Conservation (phyloP, 2,888 invertebrate genomes). For the Plebejus argus region DNA sequence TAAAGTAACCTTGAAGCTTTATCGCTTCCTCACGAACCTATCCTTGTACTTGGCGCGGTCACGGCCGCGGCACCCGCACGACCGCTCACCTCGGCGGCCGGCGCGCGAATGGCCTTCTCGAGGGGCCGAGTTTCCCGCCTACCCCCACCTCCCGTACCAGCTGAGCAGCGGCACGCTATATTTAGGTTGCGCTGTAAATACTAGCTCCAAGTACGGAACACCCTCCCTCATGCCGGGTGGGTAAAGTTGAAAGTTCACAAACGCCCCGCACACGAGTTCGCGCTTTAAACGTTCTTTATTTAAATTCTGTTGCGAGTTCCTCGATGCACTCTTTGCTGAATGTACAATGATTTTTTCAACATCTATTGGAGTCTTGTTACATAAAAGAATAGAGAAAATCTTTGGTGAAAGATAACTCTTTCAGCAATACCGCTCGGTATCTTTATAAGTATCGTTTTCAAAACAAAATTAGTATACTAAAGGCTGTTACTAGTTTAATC, state of each 20-base stretch:
- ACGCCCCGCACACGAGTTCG: constrained; percentile 69
- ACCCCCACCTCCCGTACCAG: constrained; percentile 66
- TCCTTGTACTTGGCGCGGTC: constrained; percentile 64
- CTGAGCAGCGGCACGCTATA: constrained; percentile 79
- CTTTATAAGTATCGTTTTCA: neutral
- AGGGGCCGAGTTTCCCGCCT: constrained; percentile 72
- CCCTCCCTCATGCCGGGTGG: constrained; percentile 47
- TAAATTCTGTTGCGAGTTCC: constrained; percentile 80
- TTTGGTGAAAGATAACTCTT: neutral
- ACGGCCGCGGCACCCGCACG: constrained; percentile 66
- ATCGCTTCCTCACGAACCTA: constrained; percentile 61
- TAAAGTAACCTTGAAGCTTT: constrained; percentile 66
- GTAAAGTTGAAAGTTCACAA: constrained; percentile 80
- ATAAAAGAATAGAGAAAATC: neutral
- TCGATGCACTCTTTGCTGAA: constrained; percentile 73
- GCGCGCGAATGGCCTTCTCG: constrained; percentile 68
- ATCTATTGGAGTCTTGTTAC: constrained; percentile 2
- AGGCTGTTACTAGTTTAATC: too few species aligned
- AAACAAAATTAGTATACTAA: neutral
- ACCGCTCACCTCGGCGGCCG: constrained; percentile 66
- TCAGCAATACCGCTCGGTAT: neutral
- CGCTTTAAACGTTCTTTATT: constrained; percentile 77
- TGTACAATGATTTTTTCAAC: constrained; percentile 56
- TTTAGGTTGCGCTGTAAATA: constrained; percentile 81
- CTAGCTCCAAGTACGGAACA: constrained; percentile 76